Base-by-base conservation (phyloP, 2,113 vertebrate species). In the Ptychochromis oligacanthus region DNA sequence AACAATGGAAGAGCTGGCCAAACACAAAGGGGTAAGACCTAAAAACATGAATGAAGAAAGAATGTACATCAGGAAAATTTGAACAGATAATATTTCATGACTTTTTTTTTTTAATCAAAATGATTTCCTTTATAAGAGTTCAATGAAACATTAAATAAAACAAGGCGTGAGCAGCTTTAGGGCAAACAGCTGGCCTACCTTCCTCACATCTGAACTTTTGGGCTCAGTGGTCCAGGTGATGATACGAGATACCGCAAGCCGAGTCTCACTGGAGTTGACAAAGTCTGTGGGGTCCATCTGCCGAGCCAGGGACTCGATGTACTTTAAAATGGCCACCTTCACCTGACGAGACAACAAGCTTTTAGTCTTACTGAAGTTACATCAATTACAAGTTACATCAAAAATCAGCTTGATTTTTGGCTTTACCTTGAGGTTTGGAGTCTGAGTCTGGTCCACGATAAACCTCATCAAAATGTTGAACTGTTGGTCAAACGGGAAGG, bases 201-300 rank as follows among this genome's bases (percentile, higher is more conserved):
- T 99, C 94, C 98, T 97, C 91, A 99, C 98, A 28, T 99, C 98
- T 74, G 98, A 99, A 91, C 98, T 99, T 95, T 99, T 99, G 94
- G 98, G 98, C 94, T 99, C 98, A 43, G 98, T 99, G 91, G 98
- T 99, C 98, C 98, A 99, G 54, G 98, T 99, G 92, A 99, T 99
- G 92, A 99, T 99, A 91, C 98, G 97, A 80, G 98, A 99, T 74
- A 99, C 98, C 7, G 98, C 98, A 92, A 99, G 95, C 14, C 98
- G 97, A 2, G 98, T 99, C 93, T 99, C 98, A 64, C 98, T 99
- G 79, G 98, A 99, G 94, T 99, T 99, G 75, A 98, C 96, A 81
- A 99, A 99, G 93, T 99, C 98, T 24, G 96, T 96, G 31, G 98
- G 98, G 93, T 99, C 98, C 98, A 99, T 99, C 88, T 99, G 98